A percentile compares a stretch with the other conserved stretches of the same genome.
These are phyloP conservation scores for Dolichallabes microphthalmus DNA, from an alignment of 2,113 vertebrate species.

Conservation along the genomic window DNA sequence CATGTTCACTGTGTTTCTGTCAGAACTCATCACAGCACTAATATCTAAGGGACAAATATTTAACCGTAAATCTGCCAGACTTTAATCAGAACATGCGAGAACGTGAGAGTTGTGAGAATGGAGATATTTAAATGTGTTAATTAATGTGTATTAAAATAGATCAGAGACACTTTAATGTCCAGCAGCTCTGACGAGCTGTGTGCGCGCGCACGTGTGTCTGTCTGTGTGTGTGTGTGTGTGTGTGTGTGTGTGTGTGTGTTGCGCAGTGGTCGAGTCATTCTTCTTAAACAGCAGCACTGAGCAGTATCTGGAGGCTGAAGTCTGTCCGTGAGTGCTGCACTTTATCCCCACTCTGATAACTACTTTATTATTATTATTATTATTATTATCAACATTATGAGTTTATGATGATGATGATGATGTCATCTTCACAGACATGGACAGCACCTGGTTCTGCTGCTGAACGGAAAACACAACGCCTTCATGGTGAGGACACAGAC, in stretches of 20 bases:
- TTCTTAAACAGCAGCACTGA: constrained; percentile 81
- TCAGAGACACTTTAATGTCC: background rate
- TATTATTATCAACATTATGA: background rate
- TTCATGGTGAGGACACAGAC: constrained; percentile 78
- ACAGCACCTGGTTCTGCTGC: constrained; percentile 85
- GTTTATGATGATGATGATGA: background rate
- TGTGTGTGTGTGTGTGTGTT: background rate
- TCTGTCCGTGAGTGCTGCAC: constrained; percentile 85
- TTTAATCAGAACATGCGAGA: background rate
- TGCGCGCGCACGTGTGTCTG: too few species aligned
- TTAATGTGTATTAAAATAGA: background rate
- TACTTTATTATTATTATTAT: background rate
- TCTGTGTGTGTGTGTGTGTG: background rate
- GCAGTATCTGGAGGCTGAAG: constrained; percentile 89
- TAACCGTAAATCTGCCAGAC: background rate
- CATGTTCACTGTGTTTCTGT: background rate
- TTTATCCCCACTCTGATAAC: background rate
- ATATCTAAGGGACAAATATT: background rate
- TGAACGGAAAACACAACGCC: constrained; percentile 80
- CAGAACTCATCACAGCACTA: background rate
- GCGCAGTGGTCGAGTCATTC: constrained; percentile 87
- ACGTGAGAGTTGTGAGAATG: background rate
- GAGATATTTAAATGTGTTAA: background rate
- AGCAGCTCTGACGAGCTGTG: background rate
- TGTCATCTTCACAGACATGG: constrained; percentile 76